phyloP scores from a whole-genome alignment of 92 coral and sea anemone genomes.

The Muricea muricata region DNA sequence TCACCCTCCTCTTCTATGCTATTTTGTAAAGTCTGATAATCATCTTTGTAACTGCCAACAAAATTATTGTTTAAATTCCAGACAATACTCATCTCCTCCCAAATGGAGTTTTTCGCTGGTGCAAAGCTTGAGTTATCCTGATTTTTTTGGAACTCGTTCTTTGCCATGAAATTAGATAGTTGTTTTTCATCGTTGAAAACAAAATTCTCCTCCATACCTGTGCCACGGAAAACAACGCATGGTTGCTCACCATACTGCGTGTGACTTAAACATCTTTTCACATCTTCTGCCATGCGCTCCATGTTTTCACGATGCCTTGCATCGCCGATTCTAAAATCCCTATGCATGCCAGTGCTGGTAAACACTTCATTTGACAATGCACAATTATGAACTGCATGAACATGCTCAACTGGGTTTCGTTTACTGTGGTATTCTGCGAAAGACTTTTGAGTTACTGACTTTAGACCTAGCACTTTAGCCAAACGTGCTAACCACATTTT shows the following conservation, averaged over 20 bases:
- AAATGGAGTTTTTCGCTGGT: neutral
- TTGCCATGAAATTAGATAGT: conserved; percentile 48
- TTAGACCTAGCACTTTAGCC: neutral
- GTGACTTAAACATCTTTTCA: conserved; percentile 7
- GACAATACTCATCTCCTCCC: conserved; percentile 3
- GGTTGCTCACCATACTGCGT: conserved; percentile 59
- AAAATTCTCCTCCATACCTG: conserved; percentile 32
- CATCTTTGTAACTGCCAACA: conserved; percentile 44
- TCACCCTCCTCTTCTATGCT: conserved; percentile 45
- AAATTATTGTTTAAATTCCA: conserved; percentile 11
- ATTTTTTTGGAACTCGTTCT: conserved; percentile 41
- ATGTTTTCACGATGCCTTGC: conserved; percentile 52
- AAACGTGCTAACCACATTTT: conserved; percentile 64
- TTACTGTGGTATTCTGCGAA: conserved; percentile 65
- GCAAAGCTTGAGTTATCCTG: neutral
- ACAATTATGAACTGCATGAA: conserved; percentile 58
- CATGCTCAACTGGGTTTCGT: conserved; percentile 65
- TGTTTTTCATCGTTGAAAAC: conserved; percentile 53
- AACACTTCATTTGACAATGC: conserved; percentile 61
- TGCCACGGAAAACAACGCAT: conserved; percentile 23
- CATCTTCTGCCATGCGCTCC: conserved; percentile 62
- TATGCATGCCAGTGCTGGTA: conserved; percentile 52
- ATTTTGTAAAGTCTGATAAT: conserved; percentile 44
- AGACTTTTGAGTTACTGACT: conserved; percentile 51
- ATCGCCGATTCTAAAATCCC: conserved; percentile 42